Base-by-base conservation (phyloP, 2,888 invertebrate genomes). In the Troides aeacus region DNA sequence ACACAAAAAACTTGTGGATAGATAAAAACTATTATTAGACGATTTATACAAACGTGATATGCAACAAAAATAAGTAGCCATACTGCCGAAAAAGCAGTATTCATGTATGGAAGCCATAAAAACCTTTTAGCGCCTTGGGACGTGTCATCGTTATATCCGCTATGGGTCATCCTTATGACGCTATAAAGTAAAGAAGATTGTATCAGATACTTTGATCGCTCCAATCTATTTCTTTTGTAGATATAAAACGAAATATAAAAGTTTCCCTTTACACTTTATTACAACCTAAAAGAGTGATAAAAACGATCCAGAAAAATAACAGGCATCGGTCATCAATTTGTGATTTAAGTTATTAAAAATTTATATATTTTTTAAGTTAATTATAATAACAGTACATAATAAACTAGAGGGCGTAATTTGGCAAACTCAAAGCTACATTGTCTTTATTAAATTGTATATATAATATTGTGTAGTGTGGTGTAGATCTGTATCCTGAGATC, bases 141-240 rank as follows among this genome's bases (percentile, higher is more conserved):
- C 70, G 70, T 66, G 66, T 70, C 70, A 70, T 70, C 70, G 67
- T 70, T 70, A 67, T 70, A 66, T 64, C 64, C 64, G 67, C 70
- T 64, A 67, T 67, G 67, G 70, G 70, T 70, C 70, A 70, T 70
- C 64, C 66, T 70, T 70, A 70, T 67, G 70, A 64, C 57, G 66
- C 70, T 67, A 70, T 70, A 67, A 70, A 70, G 64, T 70, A 67
- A 70, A 67, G 61, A 70, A 70, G 70, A 70, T 70, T 70, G 66
- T 70, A 70, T 70, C 68, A 68, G 64, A 68, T 71, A 64, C 68
- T 68, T 68, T 63, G 71, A 68, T 66, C 65, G 71, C 62, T 71
- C 17, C 59, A 64, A 68, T 68, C 62, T 65, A 71, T 68, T 66
- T 60, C 53, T 66, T 71, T 71, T 66, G 63, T 60, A 67, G 46